Conservation (phyloP, 1,140 invertebrate genomes). For the Dreissena rostriformis region DNA sequence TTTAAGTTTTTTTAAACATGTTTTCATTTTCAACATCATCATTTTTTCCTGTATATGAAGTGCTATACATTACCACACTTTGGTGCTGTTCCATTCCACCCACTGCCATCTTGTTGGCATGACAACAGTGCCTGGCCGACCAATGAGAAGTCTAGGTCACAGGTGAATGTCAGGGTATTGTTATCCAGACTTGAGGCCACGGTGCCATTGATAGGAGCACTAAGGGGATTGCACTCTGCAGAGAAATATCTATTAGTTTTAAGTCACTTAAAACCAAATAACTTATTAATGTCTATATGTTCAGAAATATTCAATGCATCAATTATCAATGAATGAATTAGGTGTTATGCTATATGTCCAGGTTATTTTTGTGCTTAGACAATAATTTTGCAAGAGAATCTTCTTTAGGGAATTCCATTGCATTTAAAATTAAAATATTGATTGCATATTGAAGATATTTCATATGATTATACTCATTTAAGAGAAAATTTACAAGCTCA, state of each 20-base stretch:
- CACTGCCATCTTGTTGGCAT: slow-evolving; percentile 27
- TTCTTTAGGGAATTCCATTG: not conserved
- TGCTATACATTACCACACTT: slow-evolving; percentile 25
- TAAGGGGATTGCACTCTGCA: slow-evolving; percentile 23
- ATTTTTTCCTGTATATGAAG: not conserved
- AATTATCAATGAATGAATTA: not conserved
- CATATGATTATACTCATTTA: not conserved
- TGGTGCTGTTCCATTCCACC: slow-evolving; percentile 28
- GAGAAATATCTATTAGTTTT: not conserved
- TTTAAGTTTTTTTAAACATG: too few species aligned
- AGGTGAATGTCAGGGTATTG: slow-evolving; percentile 16
- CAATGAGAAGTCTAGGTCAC: slow-evolving; percentile 28
- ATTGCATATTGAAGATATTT: not conserved
- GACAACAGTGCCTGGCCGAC: slow-evolving; percentile 23
- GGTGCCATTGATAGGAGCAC: slow-evolving; percentile 10
- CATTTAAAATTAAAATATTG: not conserved
- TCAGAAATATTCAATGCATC: not conserved
- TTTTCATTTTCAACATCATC: too few species aligned
- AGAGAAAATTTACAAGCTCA: not conserved
- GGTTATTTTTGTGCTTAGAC: not conserved
- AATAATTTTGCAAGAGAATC: not conserved
- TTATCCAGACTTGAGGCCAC: not conserved
- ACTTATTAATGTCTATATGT: not conserved
- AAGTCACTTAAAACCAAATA: not conserved
- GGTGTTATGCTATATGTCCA: not conserved